These are phyloP conservation scores for Belgica antarctica DNA, from an alignment of 2,888 invertebrate genomes.

Conservation along the genomic window DNA sequence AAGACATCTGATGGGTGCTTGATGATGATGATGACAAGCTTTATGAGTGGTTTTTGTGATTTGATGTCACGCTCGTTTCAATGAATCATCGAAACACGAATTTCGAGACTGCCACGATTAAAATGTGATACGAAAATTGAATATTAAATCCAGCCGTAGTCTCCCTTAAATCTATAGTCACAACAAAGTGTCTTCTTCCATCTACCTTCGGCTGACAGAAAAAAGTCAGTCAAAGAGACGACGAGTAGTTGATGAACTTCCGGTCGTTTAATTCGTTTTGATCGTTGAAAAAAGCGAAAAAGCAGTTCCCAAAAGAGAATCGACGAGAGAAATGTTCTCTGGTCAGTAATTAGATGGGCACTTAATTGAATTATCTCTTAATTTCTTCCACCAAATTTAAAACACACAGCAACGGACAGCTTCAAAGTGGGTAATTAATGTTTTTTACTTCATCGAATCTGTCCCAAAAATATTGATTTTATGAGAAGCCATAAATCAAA, in stretches of 20 bases:
- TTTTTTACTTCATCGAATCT: background rate
- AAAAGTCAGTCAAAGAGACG: conserved; percentile 37
- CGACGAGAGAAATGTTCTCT: conserved; percentile 25
- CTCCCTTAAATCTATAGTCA: background rate
- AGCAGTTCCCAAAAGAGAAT: background rate
- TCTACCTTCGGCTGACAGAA: conserved; percentile 22
- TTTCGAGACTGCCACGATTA: conserved; percentile 32
- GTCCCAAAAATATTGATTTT: background rate
- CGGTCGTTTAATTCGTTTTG: conserved; percentile 44
- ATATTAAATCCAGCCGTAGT: conserved; percentile 37
- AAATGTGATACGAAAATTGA: conserved; percentile 43
- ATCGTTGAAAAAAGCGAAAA: conserved; percentile 17
- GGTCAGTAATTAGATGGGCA: conserved; percentile 41
- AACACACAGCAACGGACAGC: conserved; percentile 4
- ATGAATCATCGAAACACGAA: conserved; percentile 18
- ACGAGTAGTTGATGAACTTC: conserved; percentile 43
- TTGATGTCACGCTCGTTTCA: background rate
- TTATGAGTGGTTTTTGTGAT: no score
- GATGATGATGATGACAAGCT: conserved; percentile 43
- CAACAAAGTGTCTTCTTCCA: background rate
- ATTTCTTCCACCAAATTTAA: conserved; percentile 26
- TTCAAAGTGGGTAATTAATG: conserved; percentile 13
- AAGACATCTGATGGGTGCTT: background rate
- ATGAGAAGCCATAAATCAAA: conserved; percentile 37
- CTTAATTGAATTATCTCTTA: conserved; percentile 44